A percentile compares a stretch with the other conserved stretches of the same genome.
These are phyloP conservation scores for Sminthurinus aureus DNA, from an alignment of 2,888 invertebrate species.

Conservation along the genomic window DNA sequence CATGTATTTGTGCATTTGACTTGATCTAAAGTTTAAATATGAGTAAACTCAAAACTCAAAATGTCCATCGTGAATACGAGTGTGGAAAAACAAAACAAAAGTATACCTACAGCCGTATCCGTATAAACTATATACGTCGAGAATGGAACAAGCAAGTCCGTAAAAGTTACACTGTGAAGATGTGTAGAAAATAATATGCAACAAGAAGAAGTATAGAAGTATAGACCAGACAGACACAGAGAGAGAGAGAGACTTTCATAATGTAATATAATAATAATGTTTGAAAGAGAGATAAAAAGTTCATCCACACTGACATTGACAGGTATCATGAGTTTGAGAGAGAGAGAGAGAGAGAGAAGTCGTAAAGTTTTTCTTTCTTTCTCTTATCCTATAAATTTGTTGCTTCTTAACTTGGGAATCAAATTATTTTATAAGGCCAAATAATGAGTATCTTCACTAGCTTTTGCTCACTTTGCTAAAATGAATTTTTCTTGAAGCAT, in stretches of 20 bases:
- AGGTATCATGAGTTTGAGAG: not conserved
- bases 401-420: not conserved
- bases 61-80: not conserved
- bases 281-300: conserved; percentile 16
- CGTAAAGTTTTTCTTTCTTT: conserved; percentile 8
- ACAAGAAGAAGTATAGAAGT: not conserved
- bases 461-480: too few species aligned
- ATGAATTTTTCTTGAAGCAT: not conserved
- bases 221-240: not conserved
- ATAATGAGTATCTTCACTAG: not conserved
- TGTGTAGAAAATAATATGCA: not conserved
- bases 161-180: not conserved
- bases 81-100: not conserved
- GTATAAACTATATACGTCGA: not conserved
- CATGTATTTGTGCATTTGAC: not conserved
- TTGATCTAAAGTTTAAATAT: too few species aligned
- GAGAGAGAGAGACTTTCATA: not conserved
- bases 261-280: not conserved
- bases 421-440: conserved; percentile 1
- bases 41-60: too few species aligned
- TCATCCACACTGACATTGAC: conserved; percentile 12
- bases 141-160: not conserved
- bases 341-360: conserved; percentile 9
- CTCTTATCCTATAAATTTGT: not conserved
- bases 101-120: not conserved